Base-by-base conservation (phyloP, 1,140 invertebrate species). In the Heterodera carotae region DNA sequence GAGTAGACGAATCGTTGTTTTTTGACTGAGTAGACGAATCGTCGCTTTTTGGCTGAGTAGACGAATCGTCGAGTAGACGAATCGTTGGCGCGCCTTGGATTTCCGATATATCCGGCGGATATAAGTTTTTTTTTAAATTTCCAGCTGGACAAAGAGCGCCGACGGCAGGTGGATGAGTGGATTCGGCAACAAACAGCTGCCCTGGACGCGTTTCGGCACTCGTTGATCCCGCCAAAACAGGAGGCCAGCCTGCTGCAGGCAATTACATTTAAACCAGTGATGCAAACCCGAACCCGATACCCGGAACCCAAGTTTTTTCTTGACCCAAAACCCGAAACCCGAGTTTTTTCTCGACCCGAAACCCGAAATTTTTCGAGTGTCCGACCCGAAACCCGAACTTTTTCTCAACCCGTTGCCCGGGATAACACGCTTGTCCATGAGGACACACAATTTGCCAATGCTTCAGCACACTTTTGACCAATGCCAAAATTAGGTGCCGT, bases 201-300 rank as follows among this genome's bases (percentile, higher is more conserved):
- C 0, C 60, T 83, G 29, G 82, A 83, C 67, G 75, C 70, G 25
- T 72, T 83, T 62, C 67, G 83, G 25, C 74, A 81, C 53, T 72
- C 80, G 5, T 31, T 83, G 34, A 72, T 84, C 25, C 82, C 82
- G 4, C 18, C 66, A 4, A 80, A 84, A 5, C 83, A 84, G 75
- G 82, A 83, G 39, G 43, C 82, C n/a, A 83, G 85, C 69, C 64
- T 83, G 34, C 60, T 83, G 27, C 82, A 84, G 53, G 82, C 82
- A 83, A 48, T 27, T 70, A 7, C 29, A 33, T 22, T 43, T 43
- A 12, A 8, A 43, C 39, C 39, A 43, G 39, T 12, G 6, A 43
- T 43, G 6, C 12, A 8, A 43, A 43, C 12, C 39, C 39, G n/a
- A n/a, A n/a, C 39, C 39, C 39, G 39, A 8, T 43, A 43, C 12